These are phyloP conservation scores for Omphaloscelis lunosa DNA, from an alignment of 2,888 invertebrate genomes.

Conservation along the genomic window DNA sequence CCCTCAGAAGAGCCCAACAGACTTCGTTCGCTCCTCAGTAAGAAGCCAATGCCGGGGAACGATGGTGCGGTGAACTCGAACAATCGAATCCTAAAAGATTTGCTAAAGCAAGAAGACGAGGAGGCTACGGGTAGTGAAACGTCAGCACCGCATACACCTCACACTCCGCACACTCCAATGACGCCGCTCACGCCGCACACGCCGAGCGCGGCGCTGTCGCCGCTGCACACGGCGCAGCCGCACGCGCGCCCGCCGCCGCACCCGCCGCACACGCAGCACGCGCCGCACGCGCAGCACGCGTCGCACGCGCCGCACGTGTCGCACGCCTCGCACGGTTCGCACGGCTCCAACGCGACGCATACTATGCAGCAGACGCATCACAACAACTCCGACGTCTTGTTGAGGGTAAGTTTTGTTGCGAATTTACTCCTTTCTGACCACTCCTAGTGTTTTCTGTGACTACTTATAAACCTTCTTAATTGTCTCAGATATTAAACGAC, in stretches of 20 bases:
- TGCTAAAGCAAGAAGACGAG: slow-evolving; percentile 87
- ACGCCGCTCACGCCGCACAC: slow-evolving; percentile 81
- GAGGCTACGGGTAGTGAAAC: slow-evolving; percentile 84
- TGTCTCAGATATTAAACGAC: slow-evolving; percentile 93
- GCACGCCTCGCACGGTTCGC: background rate
- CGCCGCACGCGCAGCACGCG: slow-evolving; percentile 51
- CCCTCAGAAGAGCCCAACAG: slow-evolving; percentile 89
- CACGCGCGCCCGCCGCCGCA: slow-evolving; percentile 52
- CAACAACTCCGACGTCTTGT: slow-evolving; percentile 91
- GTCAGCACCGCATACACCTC: slow-evolving; percentile 86
- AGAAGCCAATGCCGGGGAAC: slow-evolving; percentile 85
- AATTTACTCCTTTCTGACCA: background rate
- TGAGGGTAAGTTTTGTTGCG: slow-evolving; percentile 78
- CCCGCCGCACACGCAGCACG: slow-evolving; percentile 68
- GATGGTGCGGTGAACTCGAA: slow-evolving; percentile 79
- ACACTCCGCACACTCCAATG: slow-evolving; percentile 82
- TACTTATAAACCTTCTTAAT: background rate
- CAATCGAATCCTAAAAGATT: slow-evolving; percentile 85
- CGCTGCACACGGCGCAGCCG: slow-evolving; percentile 64
- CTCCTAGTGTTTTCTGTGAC: background rate
- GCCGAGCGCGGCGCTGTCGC: slow-evolving; percentile 71
- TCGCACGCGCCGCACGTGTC: slow-evolving; percentile 26
- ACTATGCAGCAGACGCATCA: slow-evolving; percentile 72
- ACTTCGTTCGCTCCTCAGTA: slow-evolving; percentile 91
- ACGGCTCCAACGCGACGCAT: slow-evolving; percentile 59